Evolutionary conservation across 2,888 invertebrate genomes (phyloP).

Genomic region (Orthosia gothica): DNA sequence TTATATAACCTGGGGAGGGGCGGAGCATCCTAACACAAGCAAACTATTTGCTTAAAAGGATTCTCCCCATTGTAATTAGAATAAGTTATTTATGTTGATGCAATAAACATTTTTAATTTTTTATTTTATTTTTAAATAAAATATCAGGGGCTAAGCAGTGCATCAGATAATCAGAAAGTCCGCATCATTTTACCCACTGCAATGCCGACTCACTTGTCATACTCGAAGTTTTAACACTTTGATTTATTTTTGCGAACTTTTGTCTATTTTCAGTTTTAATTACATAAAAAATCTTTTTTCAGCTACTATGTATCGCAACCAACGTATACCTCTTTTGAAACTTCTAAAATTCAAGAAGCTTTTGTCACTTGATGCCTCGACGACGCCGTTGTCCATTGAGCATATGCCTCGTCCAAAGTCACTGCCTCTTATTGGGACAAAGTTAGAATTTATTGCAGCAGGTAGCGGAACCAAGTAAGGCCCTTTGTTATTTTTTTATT

Average conservation of each 20-base stretch:
- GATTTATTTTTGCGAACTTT: neutral
- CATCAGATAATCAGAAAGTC: neutral
- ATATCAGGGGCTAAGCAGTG: too few species aligned
- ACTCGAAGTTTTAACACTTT: neutral
- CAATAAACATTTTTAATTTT: too few species aligned
- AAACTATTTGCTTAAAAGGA: too few species aligned
- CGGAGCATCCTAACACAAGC: too few species aligned
- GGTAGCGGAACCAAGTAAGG: slow-evolving; percentile 84
- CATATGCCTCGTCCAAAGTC: slow-evolving; percentile 89
- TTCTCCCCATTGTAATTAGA: too few species aligned
- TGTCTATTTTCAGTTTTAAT: neutral
- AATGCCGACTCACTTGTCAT: neutral
- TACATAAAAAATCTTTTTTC: slow-evolving; percentile 26
- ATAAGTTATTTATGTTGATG: too few species aligned
- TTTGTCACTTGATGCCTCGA: slow-evolving; percentile 38
- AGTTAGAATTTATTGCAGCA: slow-evolving; percentile 85
- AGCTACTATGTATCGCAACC: slow-evolving; percentile 67
- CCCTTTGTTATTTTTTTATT: neutral
- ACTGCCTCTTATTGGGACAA: slow-evolving; percentile 91
- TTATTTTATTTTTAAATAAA: too few species aligned
- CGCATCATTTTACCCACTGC: neutral
- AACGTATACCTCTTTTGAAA: slow-evolving; percentile 28
- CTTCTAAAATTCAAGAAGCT: neutral
- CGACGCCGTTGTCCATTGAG: slow-evolving; percentile 71
- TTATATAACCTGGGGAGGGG: too few species aligned